A percentile compares a stretch with the other conserved stretches of the same genome.
Conservation (phyloP, 2,113 vertebrate genomes). For the Brachypodius melanocephalos region DNA sequence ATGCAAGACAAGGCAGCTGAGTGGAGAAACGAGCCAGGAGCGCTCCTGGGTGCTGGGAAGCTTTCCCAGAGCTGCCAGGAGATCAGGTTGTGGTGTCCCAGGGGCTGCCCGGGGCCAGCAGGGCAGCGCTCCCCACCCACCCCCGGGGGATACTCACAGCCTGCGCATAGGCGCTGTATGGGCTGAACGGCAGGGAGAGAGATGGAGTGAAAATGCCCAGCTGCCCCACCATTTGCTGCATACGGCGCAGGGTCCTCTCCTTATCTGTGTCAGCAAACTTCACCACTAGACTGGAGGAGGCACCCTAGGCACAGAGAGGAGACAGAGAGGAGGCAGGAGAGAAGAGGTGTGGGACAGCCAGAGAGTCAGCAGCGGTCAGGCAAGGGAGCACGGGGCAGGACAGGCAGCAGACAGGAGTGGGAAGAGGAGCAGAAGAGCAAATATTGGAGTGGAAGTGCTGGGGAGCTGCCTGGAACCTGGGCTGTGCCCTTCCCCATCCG, state of each 20-base stretch:
- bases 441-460: not conserved
- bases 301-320: slow-evolving; percentile 81
- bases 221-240: slow-evolving; percentile 99
- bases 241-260: slow-evolving; percentile 93
- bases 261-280: slow-evolving; percentile 99
- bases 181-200: slow-evolving; percentile 95
- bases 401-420: not conserved
- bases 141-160: slow-evolving; percentile 83
- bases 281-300: slow-evolving; percentile 98
- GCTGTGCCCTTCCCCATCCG: not conserved
- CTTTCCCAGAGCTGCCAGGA: not conserved
- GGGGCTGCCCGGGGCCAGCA: not conserved
- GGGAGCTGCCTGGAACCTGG: not conserved
- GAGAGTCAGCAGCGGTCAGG: slow-evolving; percentile 13
- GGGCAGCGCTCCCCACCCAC: not conserved
- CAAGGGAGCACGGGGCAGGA: not conserved
- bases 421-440: slow-evolving; percentile 43
- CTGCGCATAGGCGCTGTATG: slow-evolving; percentile 97
- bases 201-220: slow-evolving; percentile 97
- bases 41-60: not conserved
- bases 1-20: not conserved
- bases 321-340: slow-evolving; percentile 54
- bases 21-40: not conserved
- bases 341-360: slow-evolving; percentile 20
- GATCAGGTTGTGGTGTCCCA: not conserved